Evolutionary conservation across 2,888 invertebrate species (phyloP).

Genomic region (Stegophylla sp.): DNA sequence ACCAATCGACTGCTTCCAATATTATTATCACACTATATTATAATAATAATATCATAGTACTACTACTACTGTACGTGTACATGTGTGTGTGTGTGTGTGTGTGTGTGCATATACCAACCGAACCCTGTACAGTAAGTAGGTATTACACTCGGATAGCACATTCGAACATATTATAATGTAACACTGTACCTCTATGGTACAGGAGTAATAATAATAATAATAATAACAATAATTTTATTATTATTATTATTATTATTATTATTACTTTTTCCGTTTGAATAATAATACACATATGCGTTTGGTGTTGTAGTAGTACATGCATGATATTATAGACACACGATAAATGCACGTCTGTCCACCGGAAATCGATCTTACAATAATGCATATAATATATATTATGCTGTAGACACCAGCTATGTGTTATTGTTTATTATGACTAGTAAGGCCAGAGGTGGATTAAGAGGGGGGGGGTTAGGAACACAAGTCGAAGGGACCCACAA

Average conservation of each 20-base stretch:
- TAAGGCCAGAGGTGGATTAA: too few species aligned
- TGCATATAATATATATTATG: background rate
- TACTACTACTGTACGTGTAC: background rate
- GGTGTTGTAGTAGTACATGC: background rate
- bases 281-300: background rate
- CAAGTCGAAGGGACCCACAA: too few species aligned
- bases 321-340: too few species aligned
- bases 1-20: conserved; percentile 53
- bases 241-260: background rate
- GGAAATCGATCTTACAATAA: background rate
- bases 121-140: background rate
- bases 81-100: background rate
- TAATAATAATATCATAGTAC: too few species aligned
- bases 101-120: background rate
- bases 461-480: too few species aligned
- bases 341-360: conserved; percentile 3
- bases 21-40: conserved; percentile 20
- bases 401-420: too few species aligned
- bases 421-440: too few species aligned
- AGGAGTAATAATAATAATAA: conserved; percentile 8
- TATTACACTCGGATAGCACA: background rate
- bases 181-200: background rate
- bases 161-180: too few species aligned
- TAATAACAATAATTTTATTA: conserved; percentile 15
- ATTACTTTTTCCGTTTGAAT: conserved; percentile 7